Base-by-base conservation (phyloP, 2,888 invertebrate species). In the Mythimna loreyi region DNA sequence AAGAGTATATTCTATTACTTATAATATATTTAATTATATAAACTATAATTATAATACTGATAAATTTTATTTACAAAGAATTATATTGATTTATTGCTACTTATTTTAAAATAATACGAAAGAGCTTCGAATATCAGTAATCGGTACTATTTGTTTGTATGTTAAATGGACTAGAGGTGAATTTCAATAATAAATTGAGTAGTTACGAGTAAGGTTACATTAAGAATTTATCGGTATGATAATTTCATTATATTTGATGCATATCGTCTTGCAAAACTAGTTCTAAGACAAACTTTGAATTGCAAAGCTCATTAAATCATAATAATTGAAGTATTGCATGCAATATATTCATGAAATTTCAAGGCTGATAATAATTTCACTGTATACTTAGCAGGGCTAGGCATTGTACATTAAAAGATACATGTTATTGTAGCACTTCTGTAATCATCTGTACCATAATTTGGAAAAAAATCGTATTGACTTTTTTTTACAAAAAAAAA, bases 1-100 rank as follows among this genome's bases (percentile, higher is more conserved):
- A 43, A 61, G 60, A 52, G 58, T 63, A 66, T 80, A 72, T 67
- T 58, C 53, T 69, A 77, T 75, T 75, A 77, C 61, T 47, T 64
- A 71, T 70, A 28, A 53, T 67, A 53, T 57, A 70, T 65, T 77
- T 71, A 73, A 61, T 63, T 43, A 58, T 43, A 58, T 72, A 55
- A 69, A 75, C 70, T 75, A 78, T 67, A 65, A 61, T 78, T 82
- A 82, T 84, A 88, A 86, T 86, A 86, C 84, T 86, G 87, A 77
- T 84, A 80, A 78, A 74, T 30, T 72, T 80, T 87, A 85, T 84
- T 76, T 87, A 88, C 88, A 87, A 57, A 72, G 47, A 67, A 59
- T 59, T 53, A 74, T 66, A 50, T 67, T 67, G 67, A 75, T 68
- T 75, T 85, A 75, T 80, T 79, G 55, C 80, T 80, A 80, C 69